These are phyloP conservation scores for Drosophila robusta DNA, from an alignment of 2,888 invertebrate genomes.

Conservation along the genomic window DNA sequence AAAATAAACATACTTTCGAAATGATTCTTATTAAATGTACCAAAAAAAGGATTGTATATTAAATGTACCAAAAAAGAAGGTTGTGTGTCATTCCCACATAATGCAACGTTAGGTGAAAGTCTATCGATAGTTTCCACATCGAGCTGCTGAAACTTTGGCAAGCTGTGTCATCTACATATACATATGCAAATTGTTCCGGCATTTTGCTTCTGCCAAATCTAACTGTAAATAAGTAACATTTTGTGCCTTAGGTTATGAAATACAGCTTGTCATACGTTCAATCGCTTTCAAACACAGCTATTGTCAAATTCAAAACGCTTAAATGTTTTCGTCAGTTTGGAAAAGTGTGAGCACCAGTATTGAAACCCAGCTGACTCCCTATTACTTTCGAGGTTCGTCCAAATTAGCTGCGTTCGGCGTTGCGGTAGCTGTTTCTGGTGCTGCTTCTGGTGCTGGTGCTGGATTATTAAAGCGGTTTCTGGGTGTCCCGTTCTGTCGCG, in stretches of 20 bases:
- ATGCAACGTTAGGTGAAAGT: not conserved
- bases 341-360: conserved; percentile 87
- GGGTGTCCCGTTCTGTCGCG: conserved; percentile 64
- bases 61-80: not conserved
- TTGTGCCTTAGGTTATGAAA: conserved; percentile 38
- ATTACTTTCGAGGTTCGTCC: conserved; percentile 88
- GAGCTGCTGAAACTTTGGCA: conserved; percentile 22
- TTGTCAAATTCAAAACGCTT: conserved; percentile 25
- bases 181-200: conserved; percentile 36
- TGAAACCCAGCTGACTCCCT: conserved; percentile 87
- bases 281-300: conserved; percentile 13
- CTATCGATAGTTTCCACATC: conserved; percentile 42
- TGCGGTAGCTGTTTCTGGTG: conserved; percentile 8
- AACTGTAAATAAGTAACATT: conserved; percentile 59
- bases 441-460: conserved; percentile 52
- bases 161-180: conserved; percentile 8
- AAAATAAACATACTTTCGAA: not conserved
- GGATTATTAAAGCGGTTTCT: conserved; percentile 59
- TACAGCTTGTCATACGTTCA: conserved; percentile 12
- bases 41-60: too few species aligned
- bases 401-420: conserved; percentile 39
- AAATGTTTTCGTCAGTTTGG: conserved; percentile 87
- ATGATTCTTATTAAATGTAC: not conserved
- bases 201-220: conserved; percentile 27
- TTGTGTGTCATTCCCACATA: not conserved